Conservation (phyloP, 2,888 invertebrate genomes). For the Terebella lapidaria region DNA sequence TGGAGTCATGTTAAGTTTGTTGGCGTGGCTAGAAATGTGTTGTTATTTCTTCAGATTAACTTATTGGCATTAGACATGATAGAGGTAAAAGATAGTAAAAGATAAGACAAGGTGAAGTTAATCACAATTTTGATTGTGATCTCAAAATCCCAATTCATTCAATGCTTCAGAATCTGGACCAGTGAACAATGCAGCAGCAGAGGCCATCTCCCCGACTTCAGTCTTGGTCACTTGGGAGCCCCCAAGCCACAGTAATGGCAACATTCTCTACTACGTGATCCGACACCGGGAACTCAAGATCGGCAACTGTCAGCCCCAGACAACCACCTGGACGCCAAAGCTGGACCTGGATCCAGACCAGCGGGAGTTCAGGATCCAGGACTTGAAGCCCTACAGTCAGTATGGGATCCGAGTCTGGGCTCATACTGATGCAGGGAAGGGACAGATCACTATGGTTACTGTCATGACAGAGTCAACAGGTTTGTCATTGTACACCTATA, state of each 20-base stretch:
- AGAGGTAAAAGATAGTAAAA: no score
- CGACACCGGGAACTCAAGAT: conserved; percentile 15
- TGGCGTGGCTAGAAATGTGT: no score
- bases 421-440: conserved; percentile 19
- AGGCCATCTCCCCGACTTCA: conserved; percentile 2
- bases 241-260: conserved; percentile 11
- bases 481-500: no score
- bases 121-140: no score
- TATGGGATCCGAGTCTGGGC: conserved; percentile 28
- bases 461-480: conserved; percentile 18
- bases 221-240: conserved; percentile 19
- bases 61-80: no score
- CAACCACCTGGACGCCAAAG: conserved; percentile 11
- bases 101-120: no score
- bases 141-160: no score
- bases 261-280: conserved; percentile 17
- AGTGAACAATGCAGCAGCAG: conserved; percentile 14
- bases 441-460: conserved; percentile 8
- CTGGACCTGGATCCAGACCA: conserved; percentile 12
- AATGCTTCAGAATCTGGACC: conserved; percentile 18
- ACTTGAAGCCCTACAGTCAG: conserved; percentile 35
- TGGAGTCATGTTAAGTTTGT: no score
- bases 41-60: no score
- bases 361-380: conserved; percentile 26
- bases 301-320: conserved; percentile 9